Percentiles rank a stretch among this genome's conserved stretches.
phyloP scores from a whole-genome alignment of 92 coral and sea anemone species.

The Zoanthus solanderi region DNA sequence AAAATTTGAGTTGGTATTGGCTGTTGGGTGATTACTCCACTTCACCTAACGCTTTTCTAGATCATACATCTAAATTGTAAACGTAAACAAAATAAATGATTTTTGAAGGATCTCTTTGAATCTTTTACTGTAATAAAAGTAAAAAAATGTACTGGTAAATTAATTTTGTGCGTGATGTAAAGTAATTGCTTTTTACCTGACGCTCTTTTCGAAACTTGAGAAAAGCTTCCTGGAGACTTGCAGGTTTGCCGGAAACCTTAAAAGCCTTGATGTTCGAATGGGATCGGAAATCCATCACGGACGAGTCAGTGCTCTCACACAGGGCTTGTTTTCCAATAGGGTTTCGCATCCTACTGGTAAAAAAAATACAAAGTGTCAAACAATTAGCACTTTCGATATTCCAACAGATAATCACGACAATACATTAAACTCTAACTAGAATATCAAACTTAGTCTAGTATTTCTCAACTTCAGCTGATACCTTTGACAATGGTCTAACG shows the following conservation, averaged over 20 bases:
- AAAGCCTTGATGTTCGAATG: not conserved
- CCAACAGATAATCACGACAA: not conserved
- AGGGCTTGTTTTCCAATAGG: slow-evolving; percentile 16
- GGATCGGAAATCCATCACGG: slow-evolving; percentile 49
- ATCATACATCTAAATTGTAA: not conserved
- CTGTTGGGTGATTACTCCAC: not conserved
- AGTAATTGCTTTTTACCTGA: slow-evolving; percentile 65
- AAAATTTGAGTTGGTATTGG: not conserved
- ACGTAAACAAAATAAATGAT: not conserved
- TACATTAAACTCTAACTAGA: not conserved
- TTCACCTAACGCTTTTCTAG: not conserved
- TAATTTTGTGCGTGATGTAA: not conserved
- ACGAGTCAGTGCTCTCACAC: slow-evolving; percentile 47
- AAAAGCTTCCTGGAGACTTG: slow-evolving; percentile 89
- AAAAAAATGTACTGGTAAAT: too few relatives aligned
- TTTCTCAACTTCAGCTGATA: not conserved
- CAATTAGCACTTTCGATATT: slow-evolving; percentile 14
- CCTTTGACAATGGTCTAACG: not conserved
- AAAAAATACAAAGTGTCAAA: not conserved
- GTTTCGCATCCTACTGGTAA: slow-evolving; percentile 26
- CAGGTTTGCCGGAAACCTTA: slow-evolving; percentile 32
- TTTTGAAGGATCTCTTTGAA: not conserved
- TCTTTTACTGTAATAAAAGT: not conserved
- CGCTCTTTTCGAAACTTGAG: slow-evolving; percentile 87
- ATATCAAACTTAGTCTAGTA: too few relatives aligned